Evolutionary conservation across 2,113 vertebrate genomes (phyloP).

Genomic region (Pycnonotus jocosus): DNA sequence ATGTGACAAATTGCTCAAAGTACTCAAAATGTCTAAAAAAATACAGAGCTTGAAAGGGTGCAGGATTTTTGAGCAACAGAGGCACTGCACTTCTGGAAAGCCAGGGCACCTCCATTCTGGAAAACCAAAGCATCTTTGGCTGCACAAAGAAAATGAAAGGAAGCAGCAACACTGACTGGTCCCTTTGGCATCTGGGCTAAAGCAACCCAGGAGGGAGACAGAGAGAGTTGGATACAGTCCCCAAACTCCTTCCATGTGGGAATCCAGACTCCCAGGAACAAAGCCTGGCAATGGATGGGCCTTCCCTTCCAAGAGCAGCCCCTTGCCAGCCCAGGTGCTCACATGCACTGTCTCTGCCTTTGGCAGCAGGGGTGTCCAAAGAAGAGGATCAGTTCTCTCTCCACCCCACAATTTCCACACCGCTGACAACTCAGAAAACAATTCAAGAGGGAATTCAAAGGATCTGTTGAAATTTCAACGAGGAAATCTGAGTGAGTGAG

Average conservation of each 20-base stretch:
- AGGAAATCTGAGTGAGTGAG: conserved; percentile 34
- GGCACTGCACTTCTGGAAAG: neutral
- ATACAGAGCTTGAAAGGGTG: neutral
- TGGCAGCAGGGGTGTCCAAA: conserved; percentile 39
- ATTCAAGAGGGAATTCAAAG: conserved; percentile 62
- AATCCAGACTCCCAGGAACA: conserved; percentile 32
- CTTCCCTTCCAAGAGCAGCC: conserved; percentile 23
- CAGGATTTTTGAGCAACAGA: neutral
- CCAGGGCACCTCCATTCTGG: neutral
- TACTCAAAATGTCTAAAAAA: neutral
- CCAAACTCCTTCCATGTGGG: conserved; percentile 15
- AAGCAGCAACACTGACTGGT: neutral
- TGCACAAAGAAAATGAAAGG: neutral
- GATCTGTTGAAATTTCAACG: conserved; percentile 56
- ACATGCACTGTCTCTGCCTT: neutral
- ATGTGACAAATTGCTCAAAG: neutral
- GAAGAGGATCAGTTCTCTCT: conserved; percentile 34
- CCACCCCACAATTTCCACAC: conserved; percentile 47
- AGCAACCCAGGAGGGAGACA: neutral
- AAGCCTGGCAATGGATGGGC: neutral
- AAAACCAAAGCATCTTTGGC: neutral
- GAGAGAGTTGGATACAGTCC: neutral
- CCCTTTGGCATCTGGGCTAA: neutral
- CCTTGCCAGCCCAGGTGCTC: conserved; percentile 47
- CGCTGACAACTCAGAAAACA: conserved; percentile 45